These are phyloP conservation scores for Bombus picipes DNA, from an alignment of 1,140 invertebrate species.

Conservation along the genomic window DNA sequence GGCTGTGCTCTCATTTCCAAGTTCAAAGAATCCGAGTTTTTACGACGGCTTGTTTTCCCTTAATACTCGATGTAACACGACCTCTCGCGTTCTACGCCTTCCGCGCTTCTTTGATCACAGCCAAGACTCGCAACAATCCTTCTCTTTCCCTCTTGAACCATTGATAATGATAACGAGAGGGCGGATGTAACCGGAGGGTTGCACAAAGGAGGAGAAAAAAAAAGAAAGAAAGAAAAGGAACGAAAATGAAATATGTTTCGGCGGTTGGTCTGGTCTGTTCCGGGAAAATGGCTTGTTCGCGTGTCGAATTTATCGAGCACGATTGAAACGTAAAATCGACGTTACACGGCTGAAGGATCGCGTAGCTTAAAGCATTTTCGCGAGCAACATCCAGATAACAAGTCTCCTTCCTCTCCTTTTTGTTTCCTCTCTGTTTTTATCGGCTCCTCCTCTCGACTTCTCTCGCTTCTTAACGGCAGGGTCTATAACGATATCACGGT, in stretches of 20 bases:
- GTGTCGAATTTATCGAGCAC: conserved; percentile 38
- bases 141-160: too few species aligned
- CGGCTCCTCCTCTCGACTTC: background rate
- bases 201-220: background rate
- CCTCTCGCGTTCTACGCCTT: conserved; percentile 28
- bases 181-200: background rate
- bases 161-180: conserved; percentile 44
- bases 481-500: conserved; percentile 15
- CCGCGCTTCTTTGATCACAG: conserved; percentile 38
- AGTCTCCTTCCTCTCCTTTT: background rate
- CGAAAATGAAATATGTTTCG: conserved; percentile 34
- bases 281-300: conserved; percentile 28
- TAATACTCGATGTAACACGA: conserved; percentile 52
- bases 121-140: background rate
- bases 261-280: background rate
- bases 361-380: conserved; percentile 2
- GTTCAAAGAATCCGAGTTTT: conserved; percentile 40
- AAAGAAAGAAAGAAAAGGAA: conserved; percentile 1
- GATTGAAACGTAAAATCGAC: conserved; percentile 25
- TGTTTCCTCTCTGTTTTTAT: background rate
- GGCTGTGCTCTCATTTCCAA: conserved; percentile 37
- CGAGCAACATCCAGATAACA: background rate
- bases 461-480: background rate
- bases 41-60: conserved; percentile 39
- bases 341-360: conserved; percentile 16